Percentiles rank a stretch among this genome's conserved stretches.
Conservation (phyloP, 2,888 invertebrate species). For the Lithophane ornitopus region DNA sequence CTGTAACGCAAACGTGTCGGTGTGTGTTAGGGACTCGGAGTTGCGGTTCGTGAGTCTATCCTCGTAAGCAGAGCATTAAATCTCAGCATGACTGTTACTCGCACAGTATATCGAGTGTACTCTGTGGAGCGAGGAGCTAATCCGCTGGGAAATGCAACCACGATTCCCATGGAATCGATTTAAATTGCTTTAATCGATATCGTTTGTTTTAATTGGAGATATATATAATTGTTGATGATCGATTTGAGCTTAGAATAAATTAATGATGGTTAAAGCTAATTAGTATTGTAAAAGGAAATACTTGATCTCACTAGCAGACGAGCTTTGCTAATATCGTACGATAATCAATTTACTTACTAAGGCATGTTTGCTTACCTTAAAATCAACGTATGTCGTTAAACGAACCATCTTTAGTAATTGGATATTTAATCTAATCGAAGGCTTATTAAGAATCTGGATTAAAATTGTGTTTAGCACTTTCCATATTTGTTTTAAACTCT, state of each 20-base stretch:
- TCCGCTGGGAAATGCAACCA: conserved; percentile 77
- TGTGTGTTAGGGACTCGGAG: conserved; percentile 62
- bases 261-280: conserved; percentile 24
- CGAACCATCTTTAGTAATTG: conserved; percentile 23
- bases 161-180: conserved; percentile 82
- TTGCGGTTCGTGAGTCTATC: conserved; percentile 75
- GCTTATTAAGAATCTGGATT: conserved; percentile 26
- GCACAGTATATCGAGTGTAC: conserved; percentile 74
- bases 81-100: conserved; percentile 79
- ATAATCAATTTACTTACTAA: conserved; percentile 45
- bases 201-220: conserved; percentile 69
- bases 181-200: conserved; percentile 74
- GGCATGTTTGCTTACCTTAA: conserved; percentile 22
- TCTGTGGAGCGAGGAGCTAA: conserved; percentile 71
- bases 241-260: conserved; percentile 49
- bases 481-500: conserved; percentile 30
- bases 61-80: conserved; percentile 80
- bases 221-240: conserved; percentile 62
- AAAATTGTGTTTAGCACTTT: neutral
- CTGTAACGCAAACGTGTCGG: conserved; percentile 62
- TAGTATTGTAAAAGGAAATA: conserved; percentile 40
- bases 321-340: conserved; percentile 18
- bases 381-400: conserved; percentile 21
- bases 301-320: conserved; percentile 14
- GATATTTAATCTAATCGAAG: conserved; percentile 25